These are phyloP conservation scores for Scyliorhinus canicula DNA, from an alignment of 2,797 vertebrate genomes.

Conservation along the genomic window DNA sequence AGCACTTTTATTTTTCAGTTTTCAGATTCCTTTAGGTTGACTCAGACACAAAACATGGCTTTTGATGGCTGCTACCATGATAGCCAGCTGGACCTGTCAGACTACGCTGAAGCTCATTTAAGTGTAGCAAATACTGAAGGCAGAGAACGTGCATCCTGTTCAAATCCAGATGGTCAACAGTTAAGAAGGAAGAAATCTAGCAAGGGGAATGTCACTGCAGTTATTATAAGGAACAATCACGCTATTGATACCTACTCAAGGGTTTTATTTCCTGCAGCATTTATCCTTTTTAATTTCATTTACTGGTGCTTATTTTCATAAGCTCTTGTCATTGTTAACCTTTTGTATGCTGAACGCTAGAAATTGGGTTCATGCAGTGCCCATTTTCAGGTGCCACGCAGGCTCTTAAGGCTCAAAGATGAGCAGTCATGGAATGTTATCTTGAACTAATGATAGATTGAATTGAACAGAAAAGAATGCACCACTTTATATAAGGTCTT, in stretches of 20 bases:
- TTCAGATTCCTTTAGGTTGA: conserved; percentile 60
- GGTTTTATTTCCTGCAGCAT: conserved; percentile 76
- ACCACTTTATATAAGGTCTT: neutral
- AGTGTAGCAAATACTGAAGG: conserved; percentile 12
- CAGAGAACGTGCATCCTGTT: conserved; percentile 45
- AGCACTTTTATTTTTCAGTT: conserved; percentile 54
- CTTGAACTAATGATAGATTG: neutral
- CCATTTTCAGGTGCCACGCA: neutral
- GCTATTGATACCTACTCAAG: conserved; percentile 84
- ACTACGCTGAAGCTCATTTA: conserved; percentile 53
- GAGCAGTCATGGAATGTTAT: neutral
- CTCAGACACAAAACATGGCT: conserved; percentile 73
- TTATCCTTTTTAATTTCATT: conserved; percentile 82
- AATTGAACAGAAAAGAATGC: neutral
- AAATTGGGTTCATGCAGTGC: neutral
- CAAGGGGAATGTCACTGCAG: conserved; percentile 62
- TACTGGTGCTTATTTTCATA: conserved; percentile 84
- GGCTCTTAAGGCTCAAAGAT: neutral
- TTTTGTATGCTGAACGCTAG: conserved; percentile 22
- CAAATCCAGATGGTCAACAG: conserved; percentile 53
- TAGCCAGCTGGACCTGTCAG: conserved; percentile 63
- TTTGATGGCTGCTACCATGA: conserved; percentile 81
- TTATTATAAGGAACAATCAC: conserved; percentile 80
- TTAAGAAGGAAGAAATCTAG: conserved; percentile 67
- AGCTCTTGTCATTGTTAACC: conserved; percentile 38